Percentiles rank a stretch among this genome's conserved stretches.
Conservation (phyloP, 1,140 invertebrate species). For the Apis mellifera region Amel_HAv3.1 CM009941.2:2944501-2945000, state of each 20-base stretch:
- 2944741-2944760: not conserved
- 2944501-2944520: conserved; percentile 27
- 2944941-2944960: not conserved
- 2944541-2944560: not conserved
- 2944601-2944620: not conserved
- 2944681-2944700: not conserved
- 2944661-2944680: not conserved
- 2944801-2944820: too few relatives aligned
- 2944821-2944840: not conserved
- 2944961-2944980: conserved; percentile 4
- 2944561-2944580: not conserved
- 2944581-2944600: not conserved
- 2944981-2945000: conserved; percentile 23
- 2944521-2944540: not conserved
- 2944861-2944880: too few relatives aligned
- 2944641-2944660: not conserved
- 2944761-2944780: not conserved
- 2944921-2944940: not conserved
- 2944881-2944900: too few relatives aligned
- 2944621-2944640: not conserved
- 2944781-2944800: too few relatives aligned
- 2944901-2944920: not conserved
- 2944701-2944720: conserved; percentile 2
- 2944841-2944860: too few relatives aligned
- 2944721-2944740: not conserved